Evolutionary conservation across 1,140 invertebrate genomes (phyloP), one percentile per base, ranked within the genome.

Genomic region (Pogonus chalceus): DNA sequence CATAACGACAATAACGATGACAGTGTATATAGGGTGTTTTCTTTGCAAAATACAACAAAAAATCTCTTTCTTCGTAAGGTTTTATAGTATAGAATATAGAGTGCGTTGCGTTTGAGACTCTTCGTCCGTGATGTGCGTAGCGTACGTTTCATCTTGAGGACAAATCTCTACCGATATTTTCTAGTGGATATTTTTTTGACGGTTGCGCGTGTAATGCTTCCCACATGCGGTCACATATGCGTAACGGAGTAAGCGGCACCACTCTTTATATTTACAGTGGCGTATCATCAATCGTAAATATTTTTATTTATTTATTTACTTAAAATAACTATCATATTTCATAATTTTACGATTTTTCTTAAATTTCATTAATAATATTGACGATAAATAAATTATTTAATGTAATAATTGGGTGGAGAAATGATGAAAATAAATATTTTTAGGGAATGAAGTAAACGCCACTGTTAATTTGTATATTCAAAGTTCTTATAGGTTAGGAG

Each of bases 81-180:
- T 7, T 4, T 7, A 31, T 7, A 31, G 14, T 7, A 4, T 14
- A 7, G 26, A 4, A 7, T 31, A 31, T 31, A 31, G 4, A 14
- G 14, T 31, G 26, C 26, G 7, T 7, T 31, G 26, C 7, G 4
- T 31, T 4, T 31, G 7, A 7, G 26, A 7, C 26, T 14, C 7
- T 18, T 43, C n/a, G n/a, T n/a, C n/a, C n/a, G n/a, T n/a, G n/a
- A n/a, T n/a, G n/a, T n/a, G n/a, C n/a, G n/a, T n/a, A n/a, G n/a
- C n/a, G n/a, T n/a, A n/a, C n/a, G 37, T 7, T 12, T 43, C 7
- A 43, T 43, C 7, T 43, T 18, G 37, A 18, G 37, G 37, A 43
- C 37, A 43, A 43, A 43, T 43, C 37, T 43, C 18, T 43, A 18
- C 37, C 37, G 18, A 43, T 43, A 43, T 43, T 43, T 43, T 16